phyloP scores from a whole-genome alignment of 2,888 invertebrate genomes.

The Plagiodera versicolora region DNA sequence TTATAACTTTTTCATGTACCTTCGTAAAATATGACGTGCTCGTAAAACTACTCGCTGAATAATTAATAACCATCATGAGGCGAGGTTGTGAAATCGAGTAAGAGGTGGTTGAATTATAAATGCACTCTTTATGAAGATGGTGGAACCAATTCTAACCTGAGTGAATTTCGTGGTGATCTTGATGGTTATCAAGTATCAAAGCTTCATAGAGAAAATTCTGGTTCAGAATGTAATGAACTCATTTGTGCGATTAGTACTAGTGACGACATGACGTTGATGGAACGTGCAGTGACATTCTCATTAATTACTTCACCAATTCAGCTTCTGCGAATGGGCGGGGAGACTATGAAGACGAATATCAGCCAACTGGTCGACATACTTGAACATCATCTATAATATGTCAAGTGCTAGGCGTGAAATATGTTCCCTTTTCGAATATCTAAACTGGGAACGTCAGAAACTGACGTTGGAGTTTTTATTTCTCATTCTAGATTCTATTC shows the following conservation, averaged over 20 bases:
- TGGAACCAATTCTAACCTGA: no score
- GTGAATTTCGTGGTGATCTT: no score
- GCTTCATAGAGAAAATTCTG: no score
- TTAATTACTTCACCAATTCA: background rate
- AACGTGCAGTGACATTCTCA: background rate
- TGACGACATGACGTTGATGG: background rate
- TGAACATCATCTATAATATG: background rate
- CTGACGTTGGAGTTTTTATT: no score
- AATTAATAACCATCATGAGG: conserved; percentile 4
- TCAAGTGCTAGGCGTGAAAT: conserved; percentile 7
- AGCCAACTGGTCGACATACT: conserved; percentile 9
- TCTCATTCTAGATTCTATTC: no score
- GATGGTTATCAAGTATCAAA: no score
- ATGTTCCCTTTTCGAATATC: conserved; percentile 8
- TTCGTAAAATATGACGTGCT: background rate
- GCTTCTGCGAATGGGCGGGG: conserved; percentile 7
- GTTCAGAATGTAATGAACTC: background rate
- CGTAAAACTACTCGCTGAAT: conserved; percentile 5
- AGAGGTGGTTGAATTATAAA: background rate
- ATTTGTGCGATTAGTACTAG: background rate
- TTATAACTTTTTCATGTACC: background rate
- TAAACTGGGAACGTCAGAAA: background rate
- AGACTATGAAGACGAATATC: conserved; percentile 11
- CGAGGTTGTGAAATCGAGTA: background rate
- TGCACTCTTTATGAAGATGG: no score